A percentile compares a stretch with the other conserved stretches of the same genome.
These are phyloP conservation scores for Cyprichromis sp. DNA, from an alignment of 2,113 vertebrate species.

Conservation along the genomic window DNA sequence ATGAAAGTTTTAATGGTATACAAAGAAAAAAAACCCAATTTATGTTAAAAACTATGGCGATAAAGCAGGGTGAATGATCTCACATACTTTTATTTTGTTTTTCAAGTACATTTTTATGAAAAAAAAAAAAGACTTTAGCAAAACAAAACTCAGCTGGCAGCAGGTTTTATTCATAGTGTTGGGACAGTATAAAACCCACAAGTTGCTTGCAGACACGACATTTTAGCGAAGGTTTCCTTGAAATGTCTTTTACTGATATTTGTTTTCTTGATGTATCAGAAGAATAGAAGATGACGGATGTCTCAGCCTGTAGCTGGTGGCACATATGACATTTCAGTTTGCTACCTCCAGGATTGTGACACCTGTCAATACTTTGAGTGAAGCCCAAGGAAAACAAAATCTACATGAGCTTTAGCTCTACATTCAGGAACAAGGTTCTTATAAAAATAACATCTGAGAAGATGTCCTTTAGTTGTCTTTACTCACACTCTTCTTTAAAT, in stretches of 20 bases:
- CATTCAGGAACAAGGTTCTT: not conserved
- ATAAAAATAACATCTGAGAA: not conserved
- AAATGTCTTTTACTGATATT: not conserved
- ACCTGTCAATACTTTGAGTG: not conserved
- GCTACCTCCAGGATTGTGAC: not conserved
- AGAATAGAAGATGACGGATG: not conserved
- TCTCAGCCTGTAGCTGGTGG: not conserved
- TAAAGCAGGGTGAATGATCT: conserved; percentile 40
- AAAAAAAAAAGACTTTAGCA: not conserved
- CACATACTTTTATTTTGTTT: not conserved
- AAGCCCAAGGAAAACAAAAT: not conserved
- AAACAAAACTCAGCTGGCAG: not conserved
- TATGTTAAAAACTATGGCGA: not conserved
- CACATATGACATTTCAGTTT: not conserved
- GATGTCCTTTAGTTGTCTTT: not conserved
- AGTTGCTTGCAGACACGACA: accelerated
- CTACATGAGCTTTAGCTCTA: not conserved
- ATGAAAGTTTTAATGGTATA: not conserved
- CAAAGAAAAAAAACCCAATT: not conserved
- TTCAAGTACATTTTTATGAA: not conserved
- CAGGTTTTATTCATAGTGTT: not conserved
- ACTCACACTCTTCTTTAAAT: too few species aligned
- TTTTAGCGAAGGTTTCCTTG: not conserved
- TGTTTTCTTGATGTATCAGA: not conserved
- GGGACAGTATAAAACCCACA: not conserved